These are phyloP conservation scores for Tor tambroides DNA, from an alignment of 2,113 vertebrate species.

Conservation along the genomic window DNA sequence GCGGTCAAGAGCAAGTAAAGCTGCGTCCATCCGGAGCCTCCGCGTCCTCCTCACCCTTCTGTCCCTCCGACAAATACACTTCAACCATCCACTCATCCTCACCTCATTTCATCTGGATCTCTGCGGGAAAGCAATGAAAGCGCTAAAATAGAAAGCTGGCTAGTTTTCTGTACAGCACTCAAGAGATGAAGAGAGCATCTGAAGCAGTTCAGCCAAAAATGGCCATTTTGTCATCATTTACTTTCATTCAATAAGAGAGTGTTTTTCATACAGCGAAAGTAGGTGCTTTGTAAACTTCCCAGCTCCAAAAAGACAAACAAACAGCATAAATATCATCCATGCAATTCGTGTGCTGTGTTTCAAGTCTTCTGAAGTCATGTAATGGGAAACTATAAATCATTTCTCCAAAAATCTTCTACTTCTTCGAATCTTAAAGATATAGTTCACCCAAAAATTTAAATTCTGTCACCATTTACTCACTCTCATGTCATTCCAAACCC, in stretches of 20 bases:
- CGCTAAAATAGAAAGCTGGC: not conserved
- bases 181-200: not conserved
- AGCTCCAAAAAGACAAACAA: not conserved
- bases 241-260: not conserved
- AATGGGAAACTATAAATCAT: too few relatives aligned
- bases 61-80: conserved; percentile 31
- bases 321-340: not conserved
- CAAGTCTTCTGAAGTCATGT: too few relatives aligned
- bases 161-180: not conserved
- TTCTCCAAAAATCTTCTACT: too few relatives aligned
- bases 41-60: conserved; percentile 47
- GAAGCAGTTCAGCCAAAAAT: conserved; percentile 4
- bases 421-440: too few relatives aligned
- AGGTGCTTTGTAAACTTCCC: not conserved
- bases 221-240: not conserved
- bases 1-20: conserved; percentile 74
- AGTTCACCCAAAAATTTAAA: too few relatives aligned
- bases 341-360: too few relatives aligned
- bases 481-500: too few relatives aligned
- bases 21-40: conserved; percentile 62
- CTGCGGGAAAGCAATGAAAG: not conserved
- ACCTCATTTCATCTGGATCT: not conserved
- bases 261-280: not conserved
- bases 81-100: conserved; percentile 9
- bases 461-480: too few relatives aligned